A percentile compares a stretch with the other conserved stretches of the same genome.
Conservation (phyloP, 2,113 vertebrate genomes). For the Takifugu bimaculatus region DNA sequence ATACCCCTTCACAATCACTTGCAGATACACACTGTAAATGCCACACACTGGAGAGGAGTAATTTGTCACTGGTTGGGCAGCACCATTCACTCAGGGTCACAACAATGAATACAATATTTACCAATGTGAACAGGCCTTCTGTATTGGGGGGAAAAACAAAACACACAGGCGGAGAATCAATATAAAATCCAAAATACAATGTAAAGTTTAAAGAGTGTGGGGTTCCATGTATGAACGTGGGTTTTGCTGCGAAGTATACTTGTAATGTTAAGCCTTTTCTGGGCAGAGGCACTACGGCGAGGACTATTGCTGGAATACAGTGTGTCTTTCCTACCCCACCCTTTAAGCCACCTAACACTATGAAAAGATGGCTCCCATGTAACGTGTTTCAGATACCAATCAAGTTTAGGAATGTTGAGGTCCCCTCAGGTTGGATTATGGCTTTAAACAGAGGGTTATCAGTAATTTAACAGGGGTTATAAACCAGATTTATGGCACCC, state of each 20-base stretch:
- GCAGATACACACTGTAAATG: background rate
- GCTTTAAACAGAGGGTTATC: constrained; percentile 46
- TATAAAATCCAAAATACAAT: too few species aligned
- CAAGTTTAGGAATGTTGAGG: constrained; percentile 12
- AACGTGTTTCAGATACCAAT: constrained; percentile 10
- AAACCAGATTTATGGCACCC: constrained; percentile 33
- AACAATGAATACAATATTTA: background rate
- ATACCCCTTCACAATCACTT: constrained; percentile 1
- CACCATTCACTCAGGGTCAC: background rate
- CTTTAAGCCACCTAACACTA: background rate
- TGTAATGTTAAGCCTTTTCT: too few species aligned
- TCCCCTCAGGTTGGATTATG: constrained; percentile 20
- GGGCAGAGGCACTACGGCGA: too few species aligned
- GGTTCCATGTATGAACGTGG: too few species aligned
- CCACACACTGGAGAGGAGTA: background rate
- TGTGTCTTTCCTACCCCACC: background rate
- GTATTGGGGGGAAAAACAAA: background rate
- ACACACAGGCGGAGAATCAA: too few species aligned
- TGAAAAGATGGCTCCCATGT: too few species aligned
- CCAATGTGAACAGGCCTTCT: background rate
- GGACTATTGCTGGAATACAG: too few species aligned
- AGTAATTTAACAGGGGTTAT: constrained; percentile 45
- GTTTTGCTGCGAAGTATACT: too few species aligned
- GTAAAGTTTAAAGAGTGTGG: too few species aligned
- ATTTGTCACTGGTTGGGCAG: background rate